A percentile compares a stretch with the other conserved stretches of the same genome.
phyloP scores from a whole-genome alignment of 1,140 invertebrate genomes.

The Hypothenemus hampei region DNA sequence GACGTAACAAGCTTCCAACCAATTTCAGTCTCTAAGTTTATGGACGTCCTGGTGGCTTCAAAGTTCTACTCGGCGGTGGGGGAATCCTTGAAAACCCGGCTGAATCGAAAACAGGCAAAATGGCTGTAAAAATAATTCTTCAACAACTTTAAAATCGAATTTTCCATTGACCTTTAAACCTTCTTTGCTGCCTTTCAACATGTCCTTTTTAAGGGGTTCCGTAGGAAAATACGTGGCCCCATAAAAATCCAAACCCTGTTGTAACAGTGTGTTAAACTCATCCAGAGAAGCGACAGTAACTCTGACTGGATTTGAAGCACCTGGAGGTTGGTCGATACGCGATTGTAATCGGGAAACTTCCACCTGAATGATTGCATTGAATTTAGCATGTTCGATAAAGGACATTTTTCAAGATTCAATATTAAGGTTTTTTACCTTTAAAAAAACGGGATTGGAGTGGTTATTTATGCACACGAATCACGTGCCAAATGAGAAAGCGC shows the following conservation, averaged over 20 bases:
- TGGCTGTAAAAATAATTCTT: conserved; percentile 39
- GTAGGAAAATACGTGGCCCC: conserved; percentile 81
- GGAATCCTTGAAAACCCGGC: conserved; percentile 73
- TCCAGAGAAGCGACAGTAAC: conserved; percentile 74
- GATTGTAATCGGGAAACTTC: conserved; percentile 47
- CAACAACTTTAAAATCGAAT: not conserved
- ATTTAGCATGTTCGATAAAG: too few relatives aligned
- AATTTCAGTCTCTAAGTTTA: too few relatives aligned
- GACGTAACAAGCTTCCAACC: too few relatives aligned
- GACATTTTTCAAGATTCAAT: too few relatives aligned
- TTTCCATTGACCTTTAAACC: conserved; percentile 35
- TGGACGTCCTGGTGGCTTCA: too few relatives aligned
- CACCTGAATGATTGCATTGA: too few relatives aligned
- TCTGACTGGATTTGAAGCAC: conserved; percentile 57
- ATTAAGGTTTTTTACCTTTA: too few relatives aligned
- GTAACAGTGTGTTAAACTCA: conserved; percentile 71
- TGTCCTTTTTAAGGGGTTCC: conserved; percentile 59
- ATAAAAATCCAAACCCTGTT: conserved; percentile 79
- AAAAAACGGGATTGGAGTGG: too few relatives aligned
- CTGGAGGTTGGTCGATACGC: conserved; percentile 50
- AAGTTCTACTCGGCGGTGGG: conserved; percentile 67
- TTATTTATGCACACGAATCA: conserved; percentile 1
- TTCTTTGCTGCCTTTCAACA: conserved; percentile 60
- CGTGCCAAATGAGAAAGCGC: not conserved
- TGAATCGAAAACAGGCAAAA: conserved; percentile 76